These are phyloP conservation scores for Aphodius sticticus DNA, from an alignment of 2,888 invertebrate genomes.

Conservation along the genomic window DNA sequence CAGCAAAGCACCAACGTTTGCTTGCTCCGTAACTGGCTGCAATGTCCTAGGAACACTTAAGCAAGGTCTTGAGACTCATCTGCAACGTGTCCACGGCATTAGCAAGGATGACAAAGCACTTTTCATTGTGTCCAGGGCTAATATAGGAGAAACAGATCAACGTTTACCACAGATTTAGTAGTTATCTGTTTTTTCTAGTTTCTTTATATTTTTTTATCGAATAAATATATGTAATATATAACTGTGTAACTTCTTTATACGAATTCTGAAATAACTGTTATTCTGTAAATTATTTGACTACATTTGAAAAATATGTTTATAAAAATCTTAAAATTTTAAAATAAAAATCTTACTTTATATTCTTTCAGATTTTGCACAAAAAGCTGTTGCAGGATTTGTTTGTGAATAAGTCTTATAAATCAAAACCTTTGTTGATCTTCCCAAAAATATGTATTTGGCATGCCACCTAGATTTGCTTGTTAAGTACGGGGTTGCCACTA, in stretches of 20 bases:
- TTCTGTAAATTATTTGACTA: no score
- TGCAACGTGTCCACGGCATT: slow-evolving; percentile 15
- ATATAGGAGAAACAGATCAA: background rate
- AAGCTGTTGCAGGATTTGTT: no score
- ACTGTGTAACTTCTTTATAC: no score
- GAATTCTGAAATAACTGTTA: no score
- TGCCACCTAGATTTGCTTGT: slow-evolving; percentile 42
- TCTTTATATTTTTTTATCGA: background rate
- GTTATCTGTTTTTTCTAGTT: background rate
- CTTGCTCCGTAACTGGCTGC: slow-evolving; percentile 44
- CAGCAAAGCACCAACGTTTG: slow-evolving; percentile 48
- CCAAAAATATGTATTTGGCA: slow-evolving; percentile 44
- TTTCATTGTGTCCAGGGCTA: background rate
- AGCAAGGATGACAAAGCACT: background rate
- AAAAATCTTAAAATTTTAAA: no score
- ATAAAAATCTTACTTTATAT: no score
- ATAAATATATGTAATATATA: no score
- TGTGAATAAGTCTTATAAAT: slow-evolving; percentile 40
- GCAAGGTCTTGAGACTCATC: slow-evolving; percentile 33
- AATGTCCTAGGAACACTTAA: slow-evolving; percentile 32
- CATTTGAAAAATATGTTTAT: no score
- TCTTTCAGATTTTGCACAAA: no score
- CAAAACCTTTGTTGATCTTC: slow-evolving; percentile 38
- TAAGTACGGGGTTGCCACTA: slow-evolving; percentile 37
- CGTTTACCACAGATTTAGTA: background rate